Percentiles rank a stretch among this genome's conserved stretches.
These are phyloP conservation scores for Manis pentadactyla DNA, from an alignment of 2,797 vertebrate genomes.

Conservation along the genomic window DNA sequence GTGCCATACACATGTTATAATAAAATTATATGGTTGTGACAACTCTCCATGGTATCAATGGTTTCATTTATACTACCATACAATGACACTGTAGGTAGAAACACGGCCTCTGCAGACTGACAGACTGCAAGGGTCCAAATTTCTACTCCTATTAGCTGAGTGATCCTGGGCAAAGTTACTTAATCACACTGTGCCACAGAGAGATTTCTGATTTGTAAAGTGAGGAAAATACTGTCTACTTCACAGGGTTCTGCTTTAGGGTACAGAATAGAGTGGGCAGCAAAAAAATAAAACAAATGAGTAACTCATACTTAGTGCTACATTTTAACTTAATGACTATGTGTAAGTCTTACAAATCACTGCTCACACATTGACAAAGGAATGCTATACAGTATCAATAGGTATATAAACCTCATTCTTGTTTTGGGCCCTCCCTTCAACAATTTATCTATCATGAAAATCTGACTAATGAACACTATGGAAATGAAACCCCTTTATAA, in stretches of 20 bases:
- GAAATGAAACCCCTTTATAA: conserved; percentile 16
- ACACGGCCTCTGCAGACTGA: background rate
- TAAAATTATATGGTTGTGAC: background rate
- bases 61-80: conserved; percentile 39
- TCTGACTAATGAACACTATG: conserved; percentile 22
- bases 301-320: conserved; percentile 22
- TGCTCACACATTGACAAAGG: background rate
- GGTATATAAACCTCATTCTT: conserved; percentile 24
- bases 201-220: conserved; percentile 38
- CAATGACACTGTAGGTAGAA: background rate
- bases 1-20: background rate
- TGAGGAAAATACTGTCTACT: background rate
- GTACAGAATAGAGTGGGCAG: background rate
- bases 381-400: conserved; percentile 46
- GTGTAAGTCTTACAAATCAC: conserved; percentile 8
- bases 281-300: conserved; percentile 54
- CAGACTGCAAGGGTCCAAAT: conserved; percentile 28
- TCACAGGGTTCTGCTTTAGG: background rate
- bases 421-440: background rate
- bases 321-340: conserved; percentile 47
- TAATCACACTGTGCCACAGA: conserved; percentile 14
- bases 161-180: background rate
- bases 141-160: conserved; percentile 34
- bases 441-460: conserved; percentile 39
- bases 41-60: background rate